phyloP scores from a whole-genome alignment of 2,113 vertebrate species.

The Hypanus sabinus region DNA sequence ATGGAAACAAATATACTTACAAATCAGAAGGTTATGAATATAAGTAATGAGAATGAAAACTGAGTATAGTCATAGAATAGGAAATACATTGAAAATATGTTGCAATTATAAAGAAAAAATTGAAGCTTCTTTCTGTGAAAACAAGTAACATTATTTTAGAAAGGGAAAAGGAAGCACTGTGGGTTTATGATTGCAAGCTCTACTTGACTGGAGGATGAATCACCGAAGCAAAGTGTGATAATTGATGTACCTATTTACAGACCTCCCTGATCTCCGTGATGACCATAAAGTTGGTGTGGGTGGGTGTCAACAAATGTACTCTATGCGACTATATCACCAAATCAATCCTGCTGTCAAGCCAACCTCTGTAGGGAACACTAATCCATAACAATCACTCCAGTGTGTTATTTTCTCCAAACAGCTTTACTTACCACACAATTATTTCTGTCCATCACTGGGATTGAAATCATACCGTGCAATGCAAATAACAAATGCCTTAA shows the following conservation, averaged over 20 bases:
- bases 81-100: background rate
- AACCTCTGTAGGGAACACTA: background rate
- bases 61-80: background rate
- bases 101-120: background rate
- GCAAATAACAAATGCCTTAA: background rate
- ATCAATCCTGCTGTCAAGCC: background rate
- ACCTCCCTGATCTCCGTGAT: background rate
- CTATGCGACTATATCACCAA: background rate
- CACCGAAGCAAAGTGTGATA: background rate
- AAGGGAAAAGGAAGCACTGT: background rate
- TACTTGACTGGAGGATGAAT: background rate
- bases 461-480: background rate
- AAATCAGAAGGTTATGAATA: background rate
- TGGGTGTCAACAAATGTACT: background rate
- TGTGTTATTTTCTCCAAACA: background rate
- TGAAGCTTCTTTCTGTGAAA: background rate
- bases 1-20: background rate
- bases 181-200: background rate
- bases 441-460: background rate
- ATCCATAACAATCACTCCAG: background rate
- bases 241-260: background rate
- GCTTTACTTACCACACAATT: slow-evolving; percentile 9
- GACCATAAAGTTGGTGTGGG: background rate
- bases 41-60: background rate
- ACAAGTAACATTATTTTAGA: background rate